Percentiles rank a stretch among this genome's conserved stretches.
phyloP scores from a whole-genome alignment of 2,888 invertebrate species.

The Onthophagus sagittarius region DNA sequence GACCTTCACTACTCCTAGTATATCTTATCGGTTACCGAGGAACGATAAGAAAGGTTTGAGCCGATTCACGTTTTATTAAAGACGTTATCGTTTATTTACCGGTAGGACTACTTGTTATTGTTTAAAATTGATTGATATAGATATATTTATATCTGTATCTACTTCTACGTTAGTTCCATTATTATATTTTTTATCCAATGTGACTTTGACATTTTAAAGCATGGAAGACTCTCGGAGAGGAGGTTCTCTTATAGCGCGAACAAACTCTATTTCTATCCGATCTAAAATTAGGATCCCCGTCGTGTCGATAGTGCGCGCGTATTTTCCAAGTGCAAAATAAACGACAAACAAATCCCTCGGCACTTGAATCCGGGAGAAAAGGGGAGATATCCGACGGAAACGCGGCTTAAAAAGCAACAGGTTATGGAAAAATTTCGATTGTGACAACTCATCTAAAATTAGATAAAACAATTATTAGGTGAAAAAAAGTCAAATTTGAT shows the following conservation, averaged over 20 bases:
- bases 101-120: not conserved
- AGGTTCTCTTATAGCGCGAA: not conserved
- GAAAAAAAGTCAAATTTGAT: too few species aligned
- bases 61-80: not conserved
- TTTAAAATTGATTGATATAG: not conserved
- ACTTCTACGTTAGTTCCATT: not conserved
- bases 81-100: not conserved
- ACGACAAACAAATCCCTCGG: not conserved
- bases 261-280: slow-evolving; percentile 5
- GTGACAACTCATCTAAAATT: too few species aligned
- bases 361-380: too few species aligned
- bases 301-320: not conserved
- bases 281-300: not conserved
- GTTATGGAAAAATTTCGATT: too few species aligned
- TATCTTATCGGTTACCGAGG: not conserved
- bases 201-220: not conserved
- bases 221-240: not conserved
- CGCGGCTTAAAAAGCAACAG: too few species aligned
- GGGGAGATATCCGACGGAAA: too few species aligned
- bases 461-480: too few species aligned
- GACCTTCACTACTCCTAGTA: not conserved
- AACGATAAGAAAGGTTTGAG: not conserved
- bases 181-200: not conserved
- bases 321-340: slow-evolving; percentile 3
- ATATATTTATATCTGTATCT: too few species aligned